Percentiles rank a stretch among this genome's conserved stretches.
Conservation (phyloP, 2,797 vertebrate genomes). For the Poecilia gillii region DNA sequence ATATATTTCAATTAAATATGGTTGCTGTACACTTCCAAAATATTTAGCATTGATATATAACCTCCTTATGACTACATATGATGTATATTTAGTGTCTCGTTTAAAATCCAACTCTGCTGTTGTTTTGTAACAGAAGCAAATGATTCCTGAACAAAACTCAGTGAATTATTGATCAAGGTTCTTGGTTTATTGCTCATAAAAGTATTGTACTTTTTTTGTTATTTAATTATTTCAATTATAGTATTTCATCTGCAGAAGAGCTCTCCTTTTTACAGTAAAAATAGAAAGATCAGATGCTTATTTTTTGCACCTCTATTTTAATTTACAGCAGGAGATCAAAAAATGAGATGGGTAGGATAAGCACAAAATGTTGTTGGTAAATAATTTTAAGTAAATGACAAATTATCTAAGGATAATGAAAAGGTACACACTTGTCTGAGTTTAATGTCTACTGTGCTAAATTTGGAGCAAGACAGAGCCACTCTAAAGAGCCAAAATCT, state of each 20-base stretch:
- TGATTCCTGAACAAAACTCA: neutral
- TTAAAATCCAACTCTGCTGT: slow-evolving; percentile 1
- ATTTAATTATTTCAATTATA: slow-evolving; percentile 3
- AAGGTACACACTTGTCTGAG: neutral
- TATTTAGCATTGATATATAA: neutral
- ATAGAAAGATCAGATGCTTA: neutral
- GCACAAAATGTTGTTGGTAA: neutral
- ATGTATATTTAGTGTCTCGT: neutral
- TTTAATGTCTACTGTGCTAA: slow-evolving; percentile 1
- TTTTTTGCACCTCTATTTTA: neutral
- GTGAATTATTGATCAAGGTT: neutral
- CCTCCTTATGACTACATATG: neutral
- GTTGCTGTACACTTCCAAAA: neutral
- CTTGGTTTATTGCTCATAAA: neutral
- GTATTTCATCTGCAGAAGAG: neutral
- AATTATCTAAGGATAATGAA: neutral
- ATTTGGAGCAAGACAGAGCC: slow-evolving; percentile 11
- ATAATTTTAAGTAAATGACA: neutral
- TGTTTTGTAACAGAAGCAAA: neutral
- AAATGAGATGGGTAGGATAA: neutral
- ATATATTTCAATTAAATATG: neutral
- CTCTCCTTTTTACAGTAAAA: neutral
- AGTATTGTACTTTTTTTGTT: neutral
- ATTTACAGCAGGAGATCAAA: neutral
- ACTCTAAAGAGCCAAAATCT: slow-evolving; percentile 6